phyloP scores from a whole-genome alignment of 1,140 invertebrate genomes.

The Sinonovacula constricta region DNA sequence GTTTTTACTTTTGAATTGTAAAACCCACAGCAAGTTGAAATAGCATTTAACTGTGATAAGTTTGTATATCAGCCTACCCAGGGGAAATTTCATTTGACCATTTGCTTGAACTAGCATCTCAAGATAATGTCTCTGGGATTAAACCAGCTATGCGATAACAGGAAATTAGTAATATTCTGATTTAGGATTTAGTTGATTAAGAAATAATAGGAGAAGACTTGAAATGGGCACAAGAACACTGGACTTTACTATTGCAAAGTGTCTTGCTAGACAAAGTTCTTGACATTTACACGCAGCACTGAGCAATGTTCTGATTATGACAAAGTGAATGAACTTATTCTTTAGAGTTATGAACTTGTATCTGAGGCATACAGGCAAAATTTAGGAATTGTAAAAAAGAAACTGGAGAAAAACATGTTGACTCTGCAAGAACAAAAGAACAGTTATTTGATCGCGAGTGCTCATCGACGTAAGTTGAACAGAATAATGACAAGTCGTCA shows the following conservation, averaged over 20 bases:
- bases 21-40: too few species aligned
- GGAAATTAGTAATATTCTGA: too few species aligned
- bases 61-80: too few species aligned
- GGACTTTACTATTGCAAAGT: background rate
- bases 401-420: slow-evolving; percentile 2
- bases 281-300: background rate
- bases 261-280: background rate
- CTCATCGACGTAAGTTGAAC: background rate
- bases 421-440: slow-evolving; percentile 2
- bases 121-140: too few species aligned
- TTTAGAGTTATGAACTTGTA: slow-evolving; percentile 1
- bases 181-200: too few species aligned
- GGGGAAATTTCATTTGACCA: too few species aligned
- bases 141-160: too few species aligned
- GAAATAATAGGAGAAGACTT: too few species aligned
- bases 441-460: background rate
- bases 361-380: slow-evolving; percentile 5
- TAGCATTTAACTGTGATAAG: too few species aligned
- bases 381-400: background rate
- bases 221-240: too few species aligned
- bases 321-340: slow-evolving; percentile 1
- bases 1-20: too few species aligned
- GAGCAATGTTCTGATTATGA: background rate
- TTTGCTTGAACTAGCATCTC: too few species aligned
- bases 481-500: background rate